These are phyloP conservation scores for Cyprinodon diabolis DNA, from an alignment of 2,797 vertebrate species.

Conservation along the genomic window DNA sequence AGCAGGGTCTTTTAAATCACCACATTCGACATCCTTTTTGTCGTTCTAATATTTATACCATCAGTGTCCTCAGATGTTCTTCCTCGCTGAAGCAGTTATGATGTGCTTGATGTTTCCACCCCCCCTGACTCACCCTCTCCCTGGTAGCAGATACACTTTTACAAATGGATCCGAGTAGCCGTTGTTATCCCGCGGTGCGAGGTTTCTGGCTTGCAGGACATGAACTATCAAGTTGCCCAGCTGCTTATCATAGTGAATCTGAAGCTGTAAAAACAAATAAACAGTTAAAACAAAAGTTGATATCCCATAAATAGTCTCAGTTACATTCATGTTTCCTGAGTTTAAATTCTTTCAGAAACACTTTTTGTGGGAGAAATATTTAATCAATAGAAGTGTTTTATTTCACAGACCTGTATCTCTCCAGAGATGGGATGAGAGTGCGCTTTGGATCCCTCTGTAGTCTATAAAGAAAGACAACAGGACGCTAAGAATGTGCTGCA, in stretches of 20 bases:
- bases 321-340: background rate
- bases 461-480: slow-evolving; percentile 74
- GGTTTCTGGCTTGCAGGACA: slow-evolving; percentile 96
- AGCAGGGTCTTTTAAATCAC: background rate
- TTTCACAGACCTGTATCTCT: slow-evolving; percentile 92
- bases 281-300: background rate
- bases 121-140: slow-evolving; percentile 91
- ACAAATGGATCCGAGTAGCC: slow-evolving; percentile 98
- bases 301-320: background rate
- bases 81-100: slow-evolving; percentile 12
- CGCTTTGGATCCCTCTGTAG: slow-evolving; percentile 85
- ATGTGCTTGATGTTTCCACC: slow-evolving; percentile 19
- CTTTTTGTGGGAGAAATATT: background rate
- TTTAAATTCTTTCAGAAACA: background rate
- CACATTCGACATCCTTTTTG: background rate
- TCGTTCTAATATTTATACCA: background rate
- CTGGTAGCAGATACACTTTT: slow-evolving; percentile 97
- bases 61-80: background rate
- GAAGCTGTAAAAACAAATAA: slow-evolving; percentile 84
- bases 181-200: slow-evolving; percentile 92
- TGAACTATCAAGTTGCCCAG: slow-evolving; percentile 97
- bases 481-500: slow-evolving; percentile 20
- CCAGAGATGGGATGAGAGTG: slow-evolving; percentile 91
- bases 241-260: slow-evolving; percentile 98
- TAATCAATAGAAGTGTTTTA: background rate